Evolutionary conservation across 2,113 vertebrate genomes (phyloP), one percentile per base, ranked within the genome.

Genomic region (Python bivittatus): DNA sequence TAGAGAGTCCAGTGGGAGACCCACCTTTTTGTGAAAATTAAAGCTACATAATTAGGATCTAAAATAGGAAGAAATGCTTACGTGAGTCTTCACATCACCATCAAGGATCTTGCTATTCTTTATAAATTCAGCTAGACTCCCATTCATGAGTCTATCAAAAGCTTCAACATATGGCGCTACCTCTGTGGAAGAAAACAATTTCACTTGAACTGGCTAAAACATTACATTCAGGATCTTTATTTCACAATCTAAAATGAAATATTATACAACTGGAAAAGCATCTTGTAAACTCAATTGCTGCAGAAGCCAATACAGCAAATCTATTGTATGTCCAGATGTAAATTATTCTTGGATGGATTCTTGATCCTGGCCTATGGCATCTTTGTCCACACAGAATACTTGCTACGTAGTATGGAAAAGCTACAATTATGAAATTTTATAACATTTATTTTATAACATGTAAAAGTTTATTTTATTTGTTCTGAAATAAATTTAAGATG

Each of bases 51-150:
- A 88, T 0, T 52, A 9, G 7, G 15, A 23, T 13, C 48, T 58
- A 84, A 90, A 90, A 56, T 0, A 12, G 1, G 57, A 22, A 64
- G 38, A 88, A 95, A 94, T 96, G 98, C 99, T 98, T 97, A 99
- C 99, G n/a, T 99, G 99, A 93, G 97, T 98, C 94, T 98, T 98
- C 95, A 99, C 99, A 0, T 99, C 99, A 1, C 98, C 98, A 92
- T 99, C 99, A 79, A 99, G 98, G 94, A 97, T 96, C 92, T 94
- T 97, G 96, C 99, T 99, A 96, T 97, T 96, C 95, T 97, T 98
- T 93, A 99, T 94, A 97, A 99, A 99, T 90, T 99, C 98, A 1
- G 97, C 97, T 95, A 99, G 98, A 1, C 98, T 97, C 68, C 98
- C 97, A 68, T 96, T 98, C 95, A 99, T 94, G 92, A 99, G 95